Evolutionary conservation across 1,140 invertebrate genomes (phyloP), one percentile per base, ranked within the genome.

Genomic region (Oryzaephilus surinamensis): DNA sequence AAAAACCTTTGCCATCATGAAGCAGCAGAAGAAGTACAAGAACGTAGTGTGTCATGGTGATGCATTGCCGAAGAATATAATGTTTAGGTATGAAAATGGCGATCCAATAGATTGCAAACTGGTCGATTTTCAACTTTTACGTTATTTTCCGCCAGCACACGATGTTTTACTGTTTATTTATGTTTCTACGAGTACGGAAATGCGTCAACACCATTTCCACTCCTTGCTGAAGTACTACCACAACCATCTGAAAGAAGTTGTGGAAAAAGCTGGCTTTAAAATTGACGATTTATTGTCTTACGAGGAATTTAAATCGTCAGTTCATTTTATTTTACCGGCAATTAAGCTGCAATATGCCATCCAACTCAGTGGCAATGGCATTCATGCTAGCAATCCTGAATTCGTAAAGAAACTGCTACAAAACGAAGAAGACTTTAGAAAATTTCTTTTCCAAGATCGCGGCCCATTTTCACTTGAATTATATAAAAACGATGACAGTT

Each of bases 31-130:
- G n/a, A n/a, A n/a, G n/a, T n/a, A n/a, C n/a, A n/a, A n/a, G n/a
- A n/a, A n/a, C n/a, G n/a, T n/a, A n/a, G n/a, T n/a, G n/a, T n/a
- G n/a, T n/a, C 78, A 78, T 52, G 67, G 69, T 0, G 71, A 80
- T 60, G 55, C 73, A 3, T 78, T 76, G 75, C 64, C 65, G 13
- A 76, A 73, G 23, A 79, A 79, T 48, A 46, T 78, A 0, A 59
- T 78, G 11, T 34, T 34, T 23, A 12, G 24, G 30, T 31, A 15
- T 35, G 53, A 65, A 36, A 11, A 63, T 20, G 24, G 46, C 10
- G 20, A 23, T 4, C 62, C 66, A 2, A 55, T 62, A 7, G 57
- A 67, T 5, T 74, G 74, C 37, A 43, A 71, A 2, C 48, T 79
- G 1, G 66, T 79, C 1, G 75, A 79, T 49, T 78, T 72, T 40